These are phyloP conservation scores for Hoplias malabaricus DNA, from an alignment of 2,113 vertebrate species.

Conservation along the genomic window DNA sequence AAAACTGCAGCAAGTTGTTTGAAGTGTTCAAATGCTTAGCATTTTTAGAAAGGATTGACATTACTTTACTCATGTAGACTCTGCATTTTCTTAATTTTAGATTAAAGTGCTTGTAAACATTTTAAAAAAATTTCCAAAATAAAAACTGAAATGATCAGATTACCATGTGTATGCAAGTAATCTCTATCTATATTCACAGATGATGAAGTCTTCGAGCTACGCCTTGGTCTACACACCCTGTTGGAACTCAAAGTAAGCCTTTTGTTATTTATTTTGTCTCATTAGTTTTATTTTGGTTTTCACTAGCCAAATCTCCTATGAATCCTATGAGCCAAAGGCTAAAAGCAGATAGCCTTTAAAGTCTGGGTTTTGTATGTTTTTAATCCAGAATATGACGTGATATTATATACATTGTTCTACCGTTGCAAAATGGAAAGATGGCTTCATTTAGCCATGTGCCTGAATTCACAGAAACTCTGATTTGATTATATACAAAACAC, in stretches of 20 bases:
- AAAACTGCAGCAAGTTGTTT: too few species aligned
- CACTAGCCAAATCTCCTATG: neutral
- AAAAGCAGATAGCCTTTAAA: neutral
- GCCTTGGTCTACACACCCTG: constrained; percentile 88
- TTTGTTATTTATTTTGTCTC: neutral
- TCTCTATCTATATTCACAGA: constrained; percentile 75
- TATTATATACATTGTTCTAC: neutral
- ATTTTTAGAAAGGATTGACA: too few species aligned
- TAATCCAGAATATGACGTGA: neutral
- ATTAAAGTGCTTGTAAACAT: too few species aligned
- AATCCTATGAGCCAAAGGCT: neutral
- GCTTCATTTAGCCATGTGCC: neutral
- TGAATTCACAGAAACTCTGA: neutral
- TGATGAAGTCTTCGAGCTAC: constrained; percentile 81
- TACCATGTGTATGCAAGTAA: too few species aligned
- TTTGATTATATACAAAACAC: neutral
- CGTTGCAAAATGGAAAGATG: constrained; percentile 8
- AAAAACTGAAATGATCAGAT: too few species aligned
- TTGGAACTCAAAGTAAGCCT: constrained; percentile 86
- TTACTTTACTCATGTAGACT: too few species aligned
- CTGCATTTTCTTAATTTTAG: too few species aligned
- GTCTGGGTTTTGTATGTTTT: neutral
- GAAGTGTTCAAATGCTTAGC: too few species aligned
- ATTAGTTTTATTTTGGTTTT: neutral
- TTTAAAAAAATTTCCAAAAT: too few species aligned